phyloP scores from a whole-genome alignment of 2,797 vertebrate genomes.

The Sebastes nivosus region DNA sequence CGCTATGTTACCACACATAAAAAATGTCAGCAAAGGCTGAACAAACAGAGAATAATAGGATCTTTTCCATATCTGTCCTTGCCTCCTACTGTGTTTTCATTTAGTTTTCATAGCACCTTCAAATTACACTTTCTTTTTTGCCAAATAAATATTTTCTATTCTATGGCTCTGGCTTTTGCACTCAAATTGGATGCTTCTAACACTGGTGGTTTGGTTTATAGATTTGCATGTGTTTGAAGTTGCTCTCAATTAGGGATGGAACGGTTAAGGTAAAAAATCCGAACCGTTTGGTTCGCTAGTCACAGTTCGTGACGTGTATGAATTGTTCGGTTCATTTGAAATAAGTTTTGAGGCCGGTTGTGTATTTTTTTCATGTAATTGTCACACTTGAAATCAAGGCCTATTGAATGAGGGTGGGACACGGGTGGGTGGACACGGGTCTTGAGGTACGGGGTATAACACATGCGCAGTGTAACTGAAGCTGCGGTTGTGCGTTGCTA shows the following conservation, averaged over 20 bases:
- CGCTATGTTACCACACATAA: neutral
- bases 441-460: too few relatives aligned
- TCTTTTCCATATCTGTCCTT: neutral
- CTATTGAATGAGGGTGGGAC: too few relatives aligned
- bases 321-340: too few relatives aligned
- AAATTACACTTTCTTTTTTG: neutral
- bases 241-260: neutral
- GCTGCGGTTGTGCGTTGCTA: too few relatives aligned
- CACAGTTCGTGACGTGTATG: too few relatives aligned
- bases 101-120: neutral
- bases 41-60: neutral
- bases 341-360: too few relatives aligned
- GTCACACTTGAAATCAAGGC: too few relatives aligned
- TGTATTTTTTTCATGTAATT: too few relatives aligned
- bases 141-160: neutral
- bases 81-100: constrained; percentile 5
- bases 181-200: neutral
- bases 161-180: neutral
- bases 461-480: too few relatives aligned
- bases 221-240: neutral
- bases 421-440: too few relatives aligned
- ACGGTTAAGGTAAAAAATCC: too few relatives aligned
- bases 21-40: neutral
- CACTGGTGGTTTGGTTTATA: neutral
- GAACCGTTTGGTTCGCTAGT: too few relatives aligned